Conservation (phyloP, 2,888 invertebrate species). For the Drosophila macrospina region DNA sequence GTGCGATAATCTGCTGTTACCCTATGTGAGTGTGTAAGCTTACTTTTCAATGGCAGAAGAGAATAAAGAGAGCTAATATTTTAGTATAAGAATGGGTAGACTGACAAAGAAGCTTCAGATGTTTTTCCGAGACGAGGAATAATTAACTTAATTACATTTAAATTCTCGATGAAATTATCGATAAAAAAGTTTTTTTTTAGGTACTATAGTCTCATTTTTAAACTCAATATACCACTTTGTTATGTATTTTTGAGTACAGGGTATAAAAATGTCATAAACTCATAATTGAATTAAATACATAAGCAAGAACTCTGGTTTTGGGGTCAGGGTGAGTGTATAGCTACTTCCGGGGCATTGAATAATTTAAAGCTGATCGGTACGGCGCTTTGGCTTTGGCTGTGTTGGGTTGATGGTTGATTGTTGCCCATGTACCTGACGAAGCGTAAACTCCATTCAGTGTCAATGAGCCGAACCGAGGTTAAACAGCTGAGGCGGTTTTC, state of each 20-base stretch:
- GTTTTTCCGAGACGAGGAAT: too few species aligned
- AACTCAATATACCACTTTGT: neutral
- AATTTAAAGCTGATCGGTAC: conserved; percentile 72
- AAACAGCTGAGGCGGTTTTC: conserved; percentile 65
- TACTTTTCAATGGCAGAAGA: too few species aligned
- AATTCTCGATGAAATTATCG: too few species aligned
- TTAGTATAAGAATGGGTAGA: too few species aligned
- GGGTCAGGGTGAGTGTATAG: conserved; percentile 6
- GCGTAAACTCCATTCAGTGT: conserved; percentile 66
- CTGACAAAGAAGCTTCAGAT: too few species aligned
- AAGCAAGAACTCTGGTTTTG: neutral
- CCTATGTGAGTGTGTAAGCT: too few species aligned
- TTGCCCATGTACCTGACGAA: conserved; percentile 60
- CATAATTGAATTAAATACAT: conserved; percentile 49
- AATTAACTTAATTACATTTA: too few species aligned
- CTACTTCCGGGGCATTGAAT: conserved; percentile 61
- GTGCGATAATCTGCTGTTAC: too few species aligned
- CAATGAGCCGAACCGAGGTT: conserved; percentile 56
- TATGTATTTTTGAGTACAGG: neutral
- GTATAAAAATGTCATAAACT: conserved; percentile 20
- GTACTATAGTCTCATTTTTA: too few species aligned
- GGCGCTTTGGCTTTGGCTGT: conserved; percentile 36
- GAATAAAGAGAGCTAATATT: too few species aligned
- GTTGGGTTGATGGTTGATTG: conserved; percentile 22
- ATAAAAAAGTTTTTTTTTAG: too few species aligned